Evolutionary conservation across 2,888 invertebrate genomes (phyloP), one percentile per base, ranked within the genome.

Genomic region (Synergus laeviventris): DNA sequence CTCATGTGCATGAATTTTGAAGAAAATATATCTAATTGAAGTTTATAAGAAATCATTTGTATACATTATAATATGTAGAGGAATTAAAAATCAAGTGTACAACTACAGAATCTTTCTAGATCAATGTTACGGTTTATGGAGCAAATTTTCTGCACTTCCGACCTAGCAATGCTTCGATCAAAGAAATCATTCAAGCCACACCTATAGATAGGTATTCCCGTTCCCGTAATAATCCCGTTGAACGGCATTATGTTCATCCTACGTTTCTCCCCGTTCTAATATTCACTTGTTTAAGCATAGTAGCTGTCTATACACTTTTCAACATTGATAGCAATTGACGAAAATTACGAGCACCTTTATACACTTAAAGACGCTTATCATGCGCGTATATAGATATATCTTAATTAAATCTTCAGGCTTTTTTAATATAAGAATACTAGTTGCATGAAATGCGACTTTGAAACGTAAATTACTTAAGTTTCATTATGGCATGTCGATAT

Each of bases 131-230:
- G 42, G 21, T 66, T 66, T 31, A 66, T 45, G 42, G 16, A 16
- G 21, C 21, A 45, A 9, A 62, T 21, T 36, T 61, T 45, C 42
- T 66, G 66, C 66, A 66, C 66, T 66, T 66, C 66, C 66, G 66
- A 66, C 39, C 64, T 21, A 38, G n/a, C 38, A 36, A 36, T 62
- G 62, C 38, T 36, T 62, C 38, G 62, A 62, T 62, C 36, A 62
- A 66, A 45, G 45, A 66, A 66, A 45, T 45, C 42, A 66, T 66
- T 24, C 24, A 66, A 66, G 66, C 66, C 66, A 66, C 66, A 66
- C 66, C 45, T 66, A 66, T 42, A n/a, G 64, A 42, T 66, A 66
- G 66, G 66, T 66, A 66, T 66, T 66, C 66, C 66, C 18, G 42
- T 24, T 42, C 66, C 21, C 45, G 45, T n/a, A 66, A 66, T 66